Base-by-base conservation (phyloP, 2,888 invertebrate genomes). In the Psococerastis gibbosa region DNA sequence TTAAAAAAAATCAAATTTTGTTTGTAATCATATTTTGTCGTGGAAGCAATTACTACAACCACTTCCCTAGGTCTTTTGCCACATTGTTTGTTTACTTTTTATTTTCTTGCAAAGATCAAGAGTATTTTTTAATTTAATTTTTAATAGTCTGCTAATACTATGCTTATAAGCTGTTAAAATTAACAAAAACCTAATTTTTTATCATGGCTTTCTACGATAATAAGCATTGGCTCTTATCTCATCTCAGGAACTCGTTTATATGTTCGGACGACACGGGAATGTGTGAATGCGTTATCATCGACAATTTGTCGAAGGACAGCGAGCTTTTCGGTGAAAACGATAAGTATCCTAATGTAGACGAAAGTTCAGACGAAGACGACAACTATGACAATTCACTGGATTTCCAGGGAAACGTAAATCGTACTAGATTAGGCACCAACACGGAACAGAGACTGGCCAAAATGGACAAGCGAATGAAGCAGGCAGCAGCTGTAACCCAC, bases 201-300 rank as follows among this genome's bases (percentile, higher is more conserved):
- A 49, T 35, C 34, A 94, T 94, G 94, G 92, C 92, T 52, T 75
- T 89, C 50, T 92, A 89, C 62, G 91, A 94, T 61, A 88, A 94
- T 63, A 80, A 79, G 61, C 80, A 82, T 54, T 94, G 92, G 82
- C 69, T 95, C 41, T 68, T 94, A 43, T 83, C 88, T 47, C 88
- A 92, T 62, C 87, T 94, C 51, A 71, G 88, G 45, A 89, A 92
- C 62, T 89, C 91, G 8, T 95, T 91, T 63, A 85, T 94, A 57
- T 84, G 88, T 18, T 87, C 89, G 17, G 94, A 95, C 65, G 92
- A 94, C 62, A 89, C 92, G 53, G 73, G 91, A 45, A 78, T 89
- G 69, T 89, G 89, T 61, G 92, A 94, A 62, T 73, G 82, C 55
- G 82, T 91, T 43, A 88, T 92, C 80, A 72, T 80, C 23, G 78